Evolutionary conservation across 1,140 invertebrate species (phyloP).

Genomic region (Anoplophora glabripennis): DNA sequence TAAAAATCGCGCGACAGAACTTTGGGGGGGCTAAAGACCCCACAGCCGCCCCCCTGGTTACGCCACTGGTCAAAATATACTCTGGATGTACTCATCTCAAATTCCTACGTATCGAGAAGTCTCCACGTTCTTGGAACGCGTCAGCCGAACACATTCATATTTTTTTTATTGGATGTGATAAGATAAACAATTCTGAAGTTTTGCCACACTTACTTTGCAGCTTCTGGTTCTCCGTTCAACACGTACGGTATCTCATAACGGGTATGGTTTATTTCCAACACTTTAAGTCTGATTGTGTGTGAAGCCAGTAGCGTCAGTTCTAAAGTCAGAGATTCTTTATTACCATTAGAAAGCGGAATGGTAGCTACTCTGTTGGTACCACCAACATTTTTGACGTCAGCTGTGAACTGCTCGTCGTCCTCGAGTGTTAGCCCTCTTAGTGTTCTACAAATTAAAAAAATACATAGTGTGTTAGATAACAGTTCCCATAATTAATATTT

Average conservation of each 20-base stretch:
- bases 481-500: too few relatives aligned
- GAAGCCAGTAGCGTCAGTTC: not conserved
- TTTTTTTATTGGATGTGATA: not conserved
- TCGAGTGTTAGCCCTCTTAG: too few relatives aligned
- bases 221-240: conserved; percentile 3
- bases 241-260: conserved; percentile 7
- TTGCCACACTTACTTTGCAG: not conserved
- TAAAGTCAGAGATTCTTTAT: not conserved
- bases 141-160: not conserved
- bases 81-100: not conserved
- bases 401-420: not conserved
- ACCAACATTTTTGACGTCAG: not conserved
- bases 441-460: too few relatives aligned
- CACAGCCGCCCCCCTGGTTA: too few relatives aligned
- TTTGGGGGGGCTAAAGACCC: too few relatives aligned
- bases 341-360: not conserved
- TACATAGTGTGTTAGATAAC: too few relatives aligned
- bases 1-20: too few relatives aligned
- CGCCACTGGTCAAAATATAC: too few relatives aligned
- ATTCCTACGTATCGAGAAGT: not conserved
- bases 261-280: conserved; percentile 1
- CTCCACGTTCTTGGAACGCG: too few relatives aligned
- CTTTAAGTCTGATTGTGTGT: conserved; percentile 1
- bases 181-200: not conserved
- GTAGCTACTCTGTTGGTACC: not conserved